These are phyloP conservation scores for Sinosuthora webbiana DNA, from an alignment of 2,113 vertebrate species.

Conservation along the genomic window DNA sequence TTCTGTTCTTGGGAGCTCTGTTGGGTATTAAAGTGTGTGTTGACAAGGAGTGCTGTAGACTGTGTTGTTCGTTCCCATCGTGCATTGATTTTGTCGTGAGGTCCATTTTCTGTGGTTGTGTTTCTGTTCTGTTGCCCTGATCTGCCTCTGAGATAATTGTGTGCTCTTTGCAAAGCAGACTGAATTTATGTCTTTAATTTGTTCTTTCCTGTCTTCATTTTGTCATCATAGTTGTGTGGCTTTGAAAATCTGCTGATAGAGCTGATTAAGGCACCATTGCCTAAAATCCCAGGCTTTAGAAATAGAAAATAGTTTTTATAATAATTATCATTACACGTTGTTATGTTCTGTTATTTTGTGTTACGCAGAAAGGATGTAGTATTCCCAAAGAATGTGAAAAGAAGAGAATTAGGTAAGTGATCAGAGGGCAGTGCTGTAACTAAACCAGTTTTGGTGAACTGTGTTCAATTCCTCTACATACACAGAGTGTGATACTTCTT, in stretches of 20 bases:
- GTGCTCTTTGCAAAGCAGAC: not conserved
- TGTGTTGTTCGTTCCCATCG: not conserved
- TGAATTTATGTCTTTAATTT: not conserved
- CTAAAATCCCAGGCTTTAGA: not conserved
- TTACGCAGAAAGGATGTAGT: not conserved
- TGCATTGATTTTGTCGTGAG: not conserved
- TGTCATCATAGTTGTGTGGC: not conserved
- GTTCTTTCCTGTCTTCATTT: not conserved
- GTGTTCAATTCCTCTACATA: not conserved
- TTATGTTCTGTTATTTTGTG: not conserved
- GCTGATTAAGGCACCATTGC: not conserved
- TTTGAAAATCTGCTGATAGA: not conserved
- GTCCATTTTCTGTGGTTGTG: accelerated
- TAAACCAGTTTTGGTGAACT: not conserved
- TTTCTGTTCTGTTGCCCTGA: not conserved
- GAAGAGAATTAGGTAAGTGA: not conserved
- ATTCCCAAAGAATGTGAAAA: not conserved
- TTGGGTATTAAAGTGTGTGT: not conserved
- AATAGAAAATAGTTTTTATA: not conserved
- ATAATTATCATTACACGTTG: not conserved
- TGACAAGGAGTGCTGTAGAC: not conserved
- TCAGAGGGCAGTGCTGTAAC: not conserved
- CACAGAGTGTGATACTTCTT: not conserved
- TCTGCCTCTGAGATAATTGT: not conserved
- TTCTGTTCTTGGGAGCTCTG: not conserved